phyloP scores from a whole-genome alignment of 2,888 invertebrate genomes.

The Mactromeris polynyma region DNA sequence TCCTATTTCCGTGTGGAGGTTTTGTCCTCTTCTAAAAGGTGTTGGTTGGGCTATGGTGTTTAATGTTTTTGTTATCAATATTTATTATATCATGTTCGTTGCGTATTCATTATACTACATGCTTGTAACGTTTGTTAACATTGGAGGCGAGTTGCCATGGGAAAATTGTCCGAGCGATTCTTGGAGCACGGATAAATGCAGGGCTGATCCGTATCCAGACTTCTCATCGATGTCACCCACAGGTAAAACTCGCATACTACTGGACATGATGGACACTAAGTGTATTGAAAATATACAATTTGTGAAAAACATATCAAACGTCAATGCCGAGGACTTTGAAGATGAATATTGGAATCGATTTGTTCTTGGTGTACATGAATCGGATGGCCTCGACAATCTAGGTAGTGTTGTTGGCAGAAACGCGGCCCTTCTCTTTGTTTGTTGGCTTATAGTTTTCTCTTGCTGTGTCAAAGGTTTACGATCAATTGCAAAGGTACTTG shows the following conservation, averaged over 20 bases:
- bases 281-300: not conserved
- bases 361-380: slow-evolving; percentile 25
- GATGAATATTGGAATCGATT: slow-evolving; percentile 45
- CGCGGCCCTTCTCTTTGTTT: slow-evolving; percentile 21
- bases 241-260: not conserved
- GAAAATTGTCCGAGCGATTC: slow-evolving; percentile 92
- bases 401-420: slow-evolving; percentile 37
- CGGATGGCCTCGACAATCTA: slow-evolving; percentile 27
- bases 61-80: slow-evolving; percentile 96
- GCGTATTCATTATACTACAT: slow-evolving; percentile 98
- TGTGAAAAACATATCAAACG: not conserved
- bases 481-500: slow-evolving; percentile 38
- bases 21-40: slow-evolving; percentile 42
- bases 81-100: slow-evolving; percentile 98
- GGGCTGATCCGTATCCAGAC: slow-evolving; percentile 57
- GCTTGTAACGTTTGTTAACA: slow-evolving; percentile 93
- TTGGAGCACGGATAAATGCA: slow-evolving; percentile 65
- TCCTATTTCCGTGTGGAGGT: slow-evolving; percentile 39
- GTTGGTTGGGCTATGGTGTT: slow-evolving; percentile 97
- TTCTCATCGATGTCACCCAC: slow-evolving; percentile 26
- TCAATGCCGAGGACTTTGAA: not conserved
- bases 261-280: not conserved
- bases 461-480: slow-evolving; percentile 37
- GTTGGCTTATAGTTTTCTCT: slow-evolving; percentile 40
- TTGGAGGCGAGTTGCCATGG: slow-evolving; percentile 93